Evolutionary conservation across 2,888 invertebrate species (phyloP), one percentile per base, ranked within the genome.

Genomic region (Chironomus riparius): DNA sequence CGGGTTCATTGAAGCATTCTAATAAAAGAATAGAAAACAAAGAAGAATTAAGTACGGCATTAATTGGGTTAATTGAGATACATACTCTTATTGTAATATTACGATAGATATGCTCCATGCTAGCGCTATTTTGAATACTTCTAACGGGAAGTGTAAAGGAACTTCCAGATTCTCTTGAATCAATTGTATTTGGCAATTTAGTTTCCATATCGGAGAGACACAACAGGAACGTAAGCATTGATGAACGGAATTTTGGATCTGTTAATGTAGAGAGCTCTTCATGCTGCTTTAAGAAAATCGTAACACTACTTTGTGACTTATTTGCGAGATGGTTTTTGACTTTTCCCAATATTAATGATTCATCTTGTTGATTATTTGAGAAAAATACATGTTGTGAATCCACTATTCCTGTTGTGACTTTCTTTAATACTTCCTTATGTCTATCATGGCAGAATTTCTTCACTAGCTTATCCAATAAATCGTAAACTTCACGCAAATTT

Each of bases 341-440:
- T 79, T 81, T 81, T 47, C 79, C 77, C 22, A 80, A 78, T 77
- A 82, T 74, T 10, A 81, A 79, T 69, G 80, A 78, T 77, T 81
- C 81, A 79, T 82, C 81, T 75, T 79, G 81, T 3, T 81, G 80
- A 72, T 81, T 77, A 15, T 79, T 79, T 10, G 76, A 47, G 21
- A 79, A 79, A 47, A 81, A 78, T 4, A 80, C 79, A 22, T 80
- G 80, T 18, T 81, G 81, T 77, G 80, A 80, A 70, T 81, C 80
- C 48, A 81, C 80, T 78, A 82, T 81, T 78, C 81, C 80, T 77
- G 80, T 79, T 38, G 81, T 81, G 68, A 81, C 80, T 78, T 80
- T 79, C 38, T 80, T 80, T 18, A 81, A 78, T 76, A 80, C 78
- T 61, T 81, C 80, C 22, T 72, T 72, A 50, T 72, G 72, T 5